These are phyloP conservation scores for Thera obeliscata DNA, from an alignment of 2,888 invertebrate genomes.

Conservation along the genomic window DNA sequence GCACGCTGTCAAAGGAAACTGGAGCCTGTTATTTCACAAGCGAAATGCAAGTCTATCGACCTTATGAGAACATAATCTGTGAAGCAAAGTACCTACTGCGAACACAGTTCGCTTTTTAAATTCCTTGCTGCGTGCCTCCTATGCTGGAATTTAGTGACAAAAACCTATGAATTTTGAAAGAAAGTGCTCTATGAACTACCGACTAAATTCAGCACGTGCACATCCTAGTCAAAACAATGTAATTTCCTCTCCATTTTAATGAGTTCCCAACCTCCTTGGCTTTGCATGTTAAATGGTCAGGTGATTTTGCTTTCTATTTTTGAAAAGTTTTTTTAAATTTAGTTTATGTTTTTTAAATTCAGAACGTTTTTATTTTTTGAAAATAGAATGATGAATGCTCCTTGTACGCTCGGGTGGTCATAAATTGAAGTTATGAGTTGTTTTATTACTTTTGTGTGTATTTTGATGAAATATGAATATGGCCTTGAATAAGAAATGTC, in stretches of 20 bases:
- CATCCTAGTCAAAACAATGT: too few relatives aligned
- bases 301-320: slow-evolving; percentile 20
- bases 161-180: too few relatives aligned
- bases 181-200: too few relatives aligned
- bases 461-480: neutral
- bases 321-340: slow-evolving; percentile 8
- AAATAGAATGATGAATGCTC: neutral
- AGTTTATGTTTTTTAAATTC: slow-evolving; percentile 9
- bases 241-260: too few relatives aligned
- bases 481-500: neutral
- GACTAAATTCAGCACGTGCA: too few relatives aligned
- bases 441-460: neutral
- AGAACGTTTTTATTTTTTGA: neutral
- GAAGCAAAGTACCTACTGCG: neutral
- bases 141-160: too few relatives aligned
- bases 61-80: slow-evolving; percentile 25
- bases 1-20: slow-evolving; percentile 16
- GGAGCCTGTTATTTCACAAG: slow-evolving; percentile 17
- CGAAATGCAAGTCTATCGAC: slow-evolving; percentile 27
- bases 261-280: too few relatives aligned
- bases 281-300: slow-evolving; percentile 13
- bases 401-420: neutral
- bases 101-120: neutral
- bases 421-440: too few relatives aligned
- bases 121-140: too few relatives aligned